Evolutionary conservation across 1,140 invertebrate species (phyloP), one percentile per base, ranked within the genome.

Genomic region (Sipha flava): DNA sequence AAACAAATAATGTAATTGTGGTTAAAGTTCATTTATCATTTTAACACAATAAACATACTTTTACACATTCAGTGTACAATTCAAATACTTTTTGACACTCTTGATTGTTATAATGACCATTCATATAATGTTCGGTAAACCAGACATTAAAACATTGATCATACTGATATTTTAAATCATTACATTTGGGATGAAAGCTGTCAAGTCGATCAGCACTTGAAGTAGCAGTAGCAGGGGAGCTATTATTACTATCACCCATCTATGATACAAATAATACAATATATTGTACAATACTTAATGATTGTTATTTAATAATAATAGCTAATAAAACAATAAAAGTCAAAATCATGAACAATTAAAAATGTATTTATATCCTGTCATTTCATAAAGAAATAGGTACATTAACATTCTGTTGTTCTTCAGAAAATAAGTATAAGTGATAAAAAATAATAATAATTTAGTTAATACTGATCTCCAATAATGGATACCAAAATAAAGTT

Each of bases 101-200:
- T 16, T 77, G 16, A 12, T 77, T 52, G 16, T 57, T 77, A 43
- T 54, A 40, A 57, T 77, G 49, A n/a, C 73, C 73, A 43, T 52
- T 77, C 73, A 77, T 77, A 43, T 77, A 77, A 37, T 57, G 49
- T 57, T 57, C 23, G 18, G 73, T 54, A 14, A 77, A 77, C 73
- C 73, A 77, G 9, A 23, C 12, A 10, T 54, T 52, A 29, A 77
- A 77, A 43, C 73, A 77, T 29, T 77, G 31, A 40, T 77, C 73
- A 29, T 77, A 77, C 2, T 40, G 14, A 9, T 77, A 37, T 77
- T 77, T 77, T 18, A 54, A 77, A 40, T 57, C 21, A n/a, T 43
- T 43, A 3, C 73, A 77, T 18, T 77, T 23, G 3, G 73, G 73
- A 59, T 77, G 73, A 12, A 77, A 77, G 59, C 73, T 77, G 6